Evolutionary conservation across 2,888 invertebrate genomes (phyloP).

Genomic region (Melangyna quadrimaculata): DNA sequence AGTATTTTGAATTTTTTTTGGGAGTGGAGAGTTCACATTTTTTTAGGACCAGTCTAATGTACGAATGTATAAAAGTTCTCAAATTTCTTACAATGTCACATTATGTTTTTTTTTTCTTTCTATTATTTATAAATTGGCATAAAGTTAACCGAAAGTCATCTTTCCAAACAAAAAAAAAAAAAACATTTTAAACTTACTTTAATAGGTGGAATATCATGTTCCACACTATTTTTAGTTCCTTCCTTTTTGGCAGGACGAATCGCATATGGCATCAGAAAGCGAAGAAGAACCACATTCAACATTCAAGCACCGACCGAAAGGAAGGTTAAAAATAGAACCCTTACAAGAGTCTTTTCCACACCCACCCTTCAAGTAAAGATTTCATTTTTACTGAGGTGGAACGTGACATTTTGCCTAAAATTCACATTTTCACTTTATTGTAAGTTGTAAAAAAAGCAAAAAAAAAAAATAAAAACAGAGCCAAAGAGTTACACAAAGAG

Average conservation of each 20-base stretch:
- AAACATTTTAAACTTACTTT: too few relatives aligned
- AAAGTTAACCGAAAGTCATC: not conserved
- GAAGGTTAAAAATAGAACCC: slow-evolving; percentile 25
- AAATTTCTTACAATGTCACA: not conserved
- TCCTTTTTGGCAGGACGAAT: not conserved
- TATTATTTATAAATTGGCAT: not conserved
- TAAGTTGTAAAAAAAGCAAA: not conserved
- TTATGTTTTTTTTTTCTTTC: too few relatives aligned
- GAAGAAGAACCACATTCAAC: not conserved
- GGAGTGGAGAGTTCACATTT: too few relatives aligned
- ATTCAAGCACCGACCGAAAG: not conserved
- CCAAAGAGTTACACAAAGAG: slow-evolving; percentile 30
- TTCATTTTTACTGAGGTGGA: slow-evolving; percentile 26
- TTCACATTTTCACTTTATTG: slow-evolving; percentile 40
- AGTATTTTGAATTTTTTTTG: too few relatives aligned
- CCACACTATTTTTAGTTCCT: not conserved
- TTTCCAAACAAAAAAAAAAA: not conserved
- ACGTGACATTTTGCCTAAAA: slow-evolving; percentile 59
- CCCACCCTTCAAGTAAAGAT: slow-evolving; percentile 29
- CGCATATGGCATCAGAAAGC: not conserved
- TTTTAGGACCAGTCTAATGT: too few relatives aligned
- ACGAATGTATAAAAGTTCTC: too few relatives aligned
- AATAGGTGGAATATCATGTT: slow-evolving; percentile 2
- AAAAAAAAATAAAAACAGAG: slow-evolving; percentile 17
- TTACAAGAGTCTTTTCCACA: slow-evolving; percentile 1